Percentiles rank a stretch among this genome's conserved stretches.
Evolutionary conservation across 2,113 vertebrate genomes (phyloP).

Genomic region (Larimichthys crocea): DNA sequence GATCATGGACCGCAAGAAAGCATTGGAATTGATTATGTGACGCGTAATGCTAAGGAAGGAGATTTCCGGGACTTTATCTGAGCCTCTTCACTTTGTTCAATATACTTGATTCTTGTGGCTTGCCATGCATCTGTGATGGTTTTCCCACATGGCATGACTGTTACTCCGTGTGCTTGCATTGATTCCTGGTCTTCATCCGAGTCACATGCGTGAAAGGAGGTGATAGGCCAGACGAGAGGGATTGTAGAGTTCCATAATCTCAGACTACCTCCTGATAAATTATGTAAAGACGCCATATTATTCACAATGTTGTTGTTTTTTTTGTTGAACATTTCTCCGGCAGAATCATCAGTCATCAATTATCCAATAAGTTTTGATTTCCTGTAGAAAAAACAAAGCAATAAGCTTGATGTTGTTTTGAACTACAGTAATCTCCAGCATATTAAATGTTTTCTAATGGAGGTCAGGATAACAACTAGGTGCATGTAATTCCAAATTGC

Average conservation of each 20-base stretch:
- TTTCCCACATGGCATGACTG: conserved; percentile 28
- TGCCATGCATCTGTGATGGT: conserved; percentile 1
- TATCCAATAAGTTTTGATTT: conserved; percentile 45
- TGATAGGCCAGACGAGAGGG: conserved; percentile 1
- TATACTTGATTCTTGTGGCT: conserved; percentile 43
- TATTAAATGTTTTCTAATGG: conserved; percentile 52
- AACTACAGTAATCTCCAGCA: conserved; percentile 12
- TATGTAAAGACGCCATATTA: neutral
- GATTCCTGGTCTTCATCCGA: conserved; percentile 27
- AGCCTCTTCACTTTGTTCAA: conserved; percentile 33
- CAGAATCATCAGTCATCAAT: conserved; percentile 30
- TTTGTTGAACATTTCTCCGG: conserved; percentile 15
- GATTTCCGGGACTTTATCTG: conserved; percentile 40
- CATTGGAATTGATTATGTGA: conserved; percentile 36
- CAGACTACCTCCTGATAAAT: neutral
- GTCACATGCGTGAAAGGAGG: conserved; percentile 32
- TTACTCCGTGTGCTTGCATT: conserved; percentile 23
- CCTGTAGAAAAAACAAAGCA: conserved; percentile 34
- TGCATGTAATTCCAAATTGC: conserved; percentile 8
- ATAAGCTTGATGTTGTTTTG: conserved; percentile 56
- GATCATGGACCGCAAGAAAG: conserved; percentile 16
- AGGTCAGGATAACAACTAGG: conserved; percentile 48
- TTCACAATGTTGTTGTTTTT: neutral
- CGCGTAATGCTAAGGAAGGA: conserved; percentile 1
- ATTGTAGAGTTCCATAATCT: neutral